A percentile compares a stretch with the other conserved stretches of the same genome.
These are phyloP conservation scores for Sicus ferrugineus DNA, from an alignment of 2,888 invertebrate genomes.

Conservation along the genomic window DNA sequence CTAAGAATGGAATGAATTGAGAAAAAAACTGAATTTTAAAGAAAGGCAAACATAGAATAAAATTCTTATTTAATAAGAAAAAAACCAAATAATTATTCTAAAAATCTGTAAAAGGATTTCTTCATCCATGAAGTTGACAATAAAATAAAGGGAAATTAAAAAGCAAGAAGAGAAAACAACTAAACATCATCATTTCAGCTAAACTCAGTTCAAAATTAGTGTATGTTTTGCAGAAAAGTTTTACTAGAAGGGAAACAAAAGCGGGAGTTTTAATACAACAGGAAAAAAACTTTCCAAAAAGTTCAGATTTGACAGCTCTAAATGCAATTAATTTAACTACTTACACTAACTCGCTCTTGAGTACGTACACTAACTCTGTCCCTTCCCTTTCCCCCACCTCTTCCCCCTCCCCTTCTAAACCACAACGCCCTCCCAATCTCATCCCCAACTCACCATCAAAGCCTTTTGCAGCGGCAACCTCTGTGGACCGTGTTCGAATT, in stretches of 20 bases:
- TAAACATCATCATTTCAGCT: neutral
- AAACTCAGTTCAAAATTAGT: neutral
- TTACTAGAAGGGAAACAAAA: neutral
- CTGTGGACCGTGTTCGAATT: constrained; percentile 70
- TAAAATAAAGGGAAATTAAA: neutral
- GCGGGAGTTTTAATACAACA: neutral
- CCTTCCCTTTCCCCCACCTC: neutral
- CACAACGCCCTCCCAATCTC: neutral
- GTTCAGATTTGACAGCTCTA: neutral
- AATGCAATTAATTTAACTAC: neutral
- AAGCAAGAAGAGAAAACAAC: neutral
- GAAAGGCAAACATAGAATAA: neutral
- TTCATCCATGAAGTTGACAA: no score
- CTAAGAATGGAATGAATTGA: neutral
- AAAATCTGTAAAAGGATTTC: neutral
- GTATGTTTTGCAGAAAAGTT: neutral
- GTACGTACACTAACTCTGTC: neutral
- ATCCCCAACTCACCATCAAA: constrained; percentile 59
- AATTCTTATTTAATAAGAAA: neutral
- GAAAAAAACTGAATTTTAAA: neutral
- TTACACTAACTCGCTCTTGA: neutral
- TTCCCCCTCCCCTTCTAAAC: neutral
- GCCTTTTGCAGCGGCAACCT: constrained; percentile 69
- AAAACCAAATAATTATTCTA: neutral
- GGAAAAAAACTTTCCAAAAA: neutral